A percentile compares a stretch with the other conserved stretches of the same genome.
Evolutionary conservation across 2,113 vertebrate genomes (phyloP).

Genomic region (Rhinogobius similis): DNA sequence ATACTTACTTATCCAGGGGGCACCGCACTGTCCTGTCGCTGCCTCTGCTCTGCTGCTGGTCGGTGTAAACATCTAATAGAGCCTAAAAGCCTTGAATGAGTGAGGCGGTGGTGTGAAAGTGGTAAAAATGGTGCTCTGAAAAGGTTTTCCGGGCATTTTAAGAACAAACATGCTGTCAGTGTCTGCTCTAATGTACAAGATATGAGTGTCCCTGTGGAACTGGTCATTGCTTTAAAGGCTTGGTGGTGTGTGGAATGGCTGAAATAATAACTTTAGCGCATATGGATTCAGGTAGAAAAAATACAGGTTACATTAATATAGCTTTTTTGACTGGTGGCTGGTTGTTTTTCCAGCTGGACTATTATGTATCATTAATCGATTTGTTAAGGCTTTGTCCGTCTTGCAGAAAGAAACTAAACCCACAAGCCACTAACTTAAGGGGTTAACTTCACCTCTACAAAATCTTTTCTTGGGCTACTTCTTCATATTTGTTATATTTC

Average conservation of each 20-base stretch:
- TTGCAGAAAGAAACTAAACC: not conserved
- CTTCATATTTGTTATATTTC: too few species aligned
- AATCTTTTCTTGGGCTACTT: too few species aligned
- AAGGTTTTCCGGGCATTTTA: conserved; percentile 61
- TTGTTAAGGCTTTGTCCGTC: not conserved
- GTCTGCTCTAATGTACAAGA: conserved; percentile 49
- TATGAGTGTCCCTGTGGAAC: conserved; percentile 24
- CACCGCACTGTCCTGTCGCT: conserved; percentile 40
- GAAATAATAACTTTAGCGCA: not conserved
- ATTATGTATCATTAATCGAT: not conserved
- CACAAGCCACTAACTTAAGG: not conserved
- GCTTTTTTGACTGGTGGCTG: not conserved
- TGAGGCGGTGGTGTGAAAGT: conserved; percentile 62
- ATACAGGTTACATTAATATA: not conserved
- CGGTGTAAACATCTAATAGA: conserved; percentile 59
- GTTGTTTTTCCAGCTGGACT: not conserved
- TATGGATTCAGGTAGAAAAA: conserved; percentile 5
- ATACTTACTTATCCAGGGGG: conserved; percentile 44
- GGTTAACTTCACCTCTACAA: too few species aligned
- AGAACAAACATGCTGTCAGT: conserved; percentile 52
- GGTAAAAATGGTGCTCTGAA: conserved; percentile 64
- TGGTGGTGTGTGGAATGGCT: not conserved
- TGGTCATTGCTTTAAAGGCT: not conserved
- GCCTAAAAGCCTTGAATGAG: conserved; percentile 65
- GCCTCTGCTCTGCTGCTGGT: conserved; percentile 33